These are phyloP conservation scores for Melipona beecheii DNA, from an alignment of 2,888 invertebrate genomes.

Conservation along the genomic window DNA sequence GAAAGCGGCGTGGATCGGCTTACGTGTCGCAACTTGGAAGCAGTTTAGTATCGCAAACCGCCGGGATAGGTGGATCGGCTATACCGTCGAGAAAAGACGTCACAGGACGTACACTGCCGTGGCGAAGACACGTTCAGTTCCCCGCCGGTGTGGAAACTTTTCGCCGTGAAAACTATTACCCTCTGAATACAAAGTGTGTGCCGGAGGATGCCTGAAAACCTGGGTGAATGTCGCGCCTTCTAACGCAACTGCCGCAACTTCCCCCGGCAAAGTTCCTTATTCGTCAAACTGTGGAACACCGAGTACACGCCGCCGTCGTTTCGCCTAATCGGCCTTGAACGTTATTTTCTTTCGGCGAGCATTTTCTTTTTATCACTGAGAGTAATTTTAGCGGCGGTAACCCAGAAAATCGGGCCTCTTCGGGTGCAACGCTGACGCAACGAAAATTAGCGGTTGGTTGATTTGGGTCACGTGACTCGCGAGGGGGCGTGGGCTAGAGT, in stretches of 20 bases:
- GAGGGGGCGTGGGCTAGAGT: too few species aligned
- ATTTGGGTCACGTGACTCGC: too few species aligned
- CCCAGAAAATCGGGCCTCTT: too few species aligned
- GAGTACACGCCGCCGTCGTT: neutral
- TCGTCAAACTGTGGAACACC: neutral
- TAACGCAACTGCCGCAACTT: neutral
- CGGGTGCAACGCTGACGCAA: too few species aligned
- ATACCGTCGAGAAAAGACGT: slow-evolving; percentile 23
- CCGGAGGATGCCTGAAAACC: neutral
- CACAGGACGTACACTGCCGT: neutral
- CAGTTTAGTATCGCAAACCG: slow-evolving; percentile 71
- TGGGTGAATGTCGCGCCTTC: neutral
- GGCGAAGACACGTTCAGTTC: slow-evolving; percentile 5
- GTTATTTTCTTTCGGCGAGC: neutral
- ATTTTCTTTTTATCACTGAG: too few species aligned
- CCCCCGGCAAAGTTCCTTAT: neutral
- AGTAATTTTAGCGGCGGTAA: too few species aligned
- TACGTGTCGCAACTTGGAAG: slow-evolving; percentile 75
- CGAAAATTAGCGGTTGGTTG: too few species aligned
- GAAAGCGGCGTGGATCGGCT: slow-evolving; percentile 69
- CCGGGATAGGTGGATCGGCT: slow-evolving; percentile 36
- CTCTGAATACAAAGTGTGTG: neutral
- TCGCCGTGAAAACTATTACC: slow-evolving; percentile 11
- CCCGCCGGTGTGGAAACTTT: slow-evolving; percentile 1
- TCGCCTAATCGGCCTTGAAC: neutral